A percentile compares a stretch with the other conserved stretches of the same genome.
Evolutionary conservation across 2,113 vertebrate species (phyloP).

Genomic region (Istiophorus platypterus): DNA sequence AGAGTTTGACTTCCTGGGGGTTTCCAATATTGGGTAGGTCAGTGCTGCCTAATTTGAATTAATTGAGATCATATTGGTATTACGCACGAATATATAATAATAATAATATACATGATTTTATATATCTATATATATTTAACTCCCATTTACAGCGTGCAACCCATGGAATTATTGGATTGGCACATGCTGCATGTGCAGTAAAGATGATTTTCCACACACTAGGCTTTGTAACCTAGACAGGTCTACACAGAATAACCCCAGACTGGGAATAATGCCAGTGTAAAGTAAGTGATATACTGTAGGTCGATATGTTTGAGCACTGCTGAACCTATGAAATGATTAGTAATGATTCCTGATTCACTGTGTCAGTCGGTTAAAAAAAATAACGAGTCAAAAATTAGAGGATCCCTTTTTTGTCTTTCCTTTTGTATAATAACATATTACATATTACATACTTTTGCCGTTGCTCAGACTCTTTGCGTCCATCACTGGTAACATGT

Average conservation of each 20-base stretch:
- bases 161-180: background rate
- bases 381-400: background rate
- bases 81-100: background rate
- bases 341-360: background rate
- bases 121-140: no score
- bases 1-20: background rate
- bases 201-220: background rate
- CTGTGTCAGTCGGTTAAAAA: background rate
- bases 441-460: background rate
- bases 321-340: background rate
- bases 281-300: background rate
- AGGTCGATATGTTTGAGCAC: background rate
- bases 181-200: background rate
- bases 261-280: background rate
- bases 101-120: background rate
- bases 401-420: background rate
- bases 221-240: background rate
- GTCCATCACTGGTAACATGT: background rate
- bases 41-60: background rate
- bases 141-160: background rate
- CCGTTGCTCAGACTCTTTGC: background rate
- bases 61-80: background rate
- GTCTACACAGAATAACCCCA: background rate
- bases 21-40: background rate
- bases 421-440: background rate